Evolutionary conservation across 2,797 vertebrate genomes (phyloP), one percentile per base, ranked within the genome.

Genomic region (Pampus argenteus): DNA sequence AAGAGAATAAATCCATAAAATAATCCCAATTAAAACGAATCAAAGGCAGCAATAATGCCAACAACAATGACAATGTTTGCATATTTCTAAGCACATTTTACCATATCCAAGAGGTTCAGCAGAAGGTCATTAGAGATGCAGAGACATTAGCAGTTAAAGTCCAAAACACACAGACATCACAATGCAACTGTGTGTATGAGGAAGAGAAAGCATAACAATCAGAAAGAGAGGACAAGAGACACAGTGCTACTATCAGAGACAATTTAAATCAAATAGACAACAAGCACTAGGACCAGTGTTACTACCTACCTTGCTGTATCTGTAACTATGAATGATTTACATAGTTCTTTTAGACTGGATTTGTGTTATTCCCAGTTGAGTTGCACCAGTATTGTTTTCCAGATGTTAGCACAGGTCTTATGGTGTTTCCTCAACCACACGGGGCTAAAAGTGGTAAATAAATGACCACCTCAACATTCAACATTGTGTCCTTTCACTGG

Each of bases 191-290:
- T 0, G 9, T 11, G 6, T 5, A 51, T 59, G 25, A 59, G 28
- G 31, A 78, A 51, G 63, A 23, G 42, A 61, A 70, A 80, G 23
- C n/a, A 38, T 5, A 47, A 42, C 15, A 25, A 28, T 48, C 29
- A n/a, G 11, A 66, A n/a, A 29, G 34, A 20, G 15, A 73, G 3
- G 9, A 38, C 15, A 6, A 23, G 34, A 36, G 34, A 36, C 11
- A 36, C 34, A 36, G 34, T 14, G 11, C 18, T 17, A 22, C 40
- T 50, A 5, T 59, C 57, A 52, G 13, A 57, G 29, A 38, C 13
- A 40, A 17, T 56, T 22, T 36, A 42, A 34, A 40, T 36, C 34
- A 36, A 36, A 36, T 13, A 13, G 11, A 13, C 34, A 31, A 31
- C 29, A 8, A 9, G 7, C 29, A 31, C 29, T 31, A 29, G 28